A percentile compares a stretch with the other conserved stretches of the same genome.
phyloP scores from a whole-genome alignment of 2,888 invertebrate genomes.

The Biston stratarius region DNA sequence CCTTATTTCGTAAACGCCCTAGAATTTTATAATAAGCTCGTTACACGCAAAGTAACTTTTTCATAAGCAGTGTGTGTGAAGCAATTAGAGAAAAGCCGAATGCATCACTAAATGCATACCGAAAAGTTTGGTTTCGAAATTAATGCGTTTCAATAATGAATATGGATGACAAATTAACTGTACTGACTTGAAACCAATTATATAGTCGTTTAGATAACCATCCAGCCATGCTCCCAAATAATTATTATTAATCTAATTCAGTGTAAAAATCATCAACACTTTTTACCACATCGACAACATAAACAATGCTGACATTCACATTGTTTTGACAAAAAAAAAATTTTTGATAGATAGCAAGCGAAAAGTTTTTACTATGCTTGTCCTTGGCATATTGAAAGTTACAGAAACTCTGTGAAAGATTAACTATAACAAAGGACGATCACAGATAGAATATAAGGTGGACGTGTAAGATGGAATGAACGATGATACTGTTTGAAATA shows the following conservation, averaged over 20 bases:
- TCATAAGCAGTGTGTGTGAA: constrained; percentile 44
- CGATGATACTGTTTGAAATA: constrained; percentile 67
- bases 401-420: neutral
- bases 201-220: constrained; percentile 65
- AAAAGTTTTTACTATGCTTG: constrained; percentile 42
- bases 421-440: constrained; percentile 38
- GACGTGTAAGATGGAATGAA: constrained; percentile 78
- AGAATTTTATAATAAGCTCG: constrained; percentile 79
- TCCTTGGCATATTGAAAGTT: constrained; percentile 41
- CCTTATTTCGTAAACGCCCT: constrained; percentile 89
- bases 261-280: constrained; percentile 10
- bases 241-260: constrained; percentile 30
- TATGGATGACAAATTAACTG: constrained; percentile 20
- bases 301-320: constrained; percentile 35
- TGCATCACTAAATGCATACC: constrained; percentile 43
- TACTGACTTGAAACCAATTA: constrained; percentile 64
- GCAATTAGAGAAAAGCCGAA: constrained; percentile 54
- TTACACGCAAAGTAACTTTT: constrained; percentile 60
- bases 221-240: constrained; percentile 59
- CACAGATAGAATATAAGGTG: constrained; percentile 42
- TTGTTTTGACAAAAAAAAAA: constrained; percentile 21
- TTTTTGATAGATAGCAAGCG: constrained; percentile 27
- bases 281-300: constrained; percentile 20
- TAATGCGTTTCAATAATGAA: constrained; percentile 39
- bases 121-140: constrained; percentile 26